These are phyloP conservation scores for Zaprionus gabonicus DNA, from an alignment of 1,140 invertebrate species.

Conservation along the genomic window DNA sequence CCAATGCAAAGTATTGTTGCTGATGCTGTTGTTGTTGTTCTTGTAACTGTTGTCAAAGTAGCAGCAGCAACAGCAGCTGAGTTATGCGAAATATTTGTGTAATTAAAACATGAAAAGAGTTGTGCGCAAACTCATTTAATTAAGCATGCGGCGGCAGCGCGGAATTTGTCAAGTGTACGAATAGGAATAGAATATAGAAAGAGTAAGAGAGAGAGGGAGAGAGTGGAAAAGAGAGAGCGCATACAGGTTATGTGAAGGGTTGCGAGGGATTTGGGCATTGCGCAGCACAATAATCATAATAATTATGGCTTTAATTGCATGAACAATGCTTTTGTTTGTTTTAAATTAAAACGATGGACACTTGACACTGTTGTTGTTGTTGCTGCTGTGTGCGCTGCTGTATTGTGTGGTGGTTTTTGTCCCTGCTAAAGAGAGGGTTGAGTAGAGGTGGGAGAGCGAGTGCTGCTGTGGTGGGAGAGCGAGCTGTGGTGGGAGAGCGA, in stretches of 20 bases:
- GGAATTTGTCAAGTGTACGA: slow-evolving; percentile 60
- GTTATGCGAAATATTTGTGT: slow-evolving; percentile 75
- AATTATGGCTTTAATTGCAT: slow-evolving; percentile 58
- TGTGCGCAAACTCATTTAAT: slow-evolving; percentile 72
- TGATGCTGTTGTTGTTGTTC: slow-evolving; percentile 37
- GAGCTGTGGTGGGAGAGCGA: slow-evolving; percentile 1
- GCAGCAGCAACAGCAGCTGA: slow-evolving; percentile 58
- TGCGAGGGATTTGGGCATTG: slow-evolving; percentile 20
- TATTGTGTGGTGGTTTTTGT: slow-evolving; percentile 8
- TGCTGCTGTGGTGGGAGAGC: slow-evolving; percentile 4
- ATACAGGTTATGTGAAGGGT: slow-evolving; percentile 8
- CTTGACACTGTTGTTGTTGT: slow-evolving; percentile 25
- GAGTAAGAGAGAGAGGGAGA: too few relatives aligned
- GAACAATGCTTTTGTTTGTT: slow-evolving; percentile 61
- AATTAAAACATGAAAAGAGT: slow-evolving; percentile 83
- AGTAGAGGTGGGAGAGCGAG: neutral
- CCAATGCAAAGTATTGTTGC: slow-evolving; percentile 16
- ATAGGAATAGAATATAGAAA: neutral
- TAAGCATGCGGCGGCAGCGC: slow-evolving; percentile 56
- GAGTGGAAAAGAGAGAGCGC: neutral
- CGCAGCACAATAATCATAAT: slow-evolving; percentile 51
- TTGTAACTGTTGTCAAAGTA: slow-evolving; percentile 40
- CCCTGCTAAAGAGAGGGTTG: neutral
- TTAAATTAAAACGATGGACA: slow-evolving; percentile 59
- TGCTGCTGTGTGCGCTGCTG: slow-evolving; percentile 6